A percentile compares a stretch with the other conserved stretches of the same genome.
Conservation (phyloP, 2,888 invertebrate genomes). For the Lypha dubia region DNA sequence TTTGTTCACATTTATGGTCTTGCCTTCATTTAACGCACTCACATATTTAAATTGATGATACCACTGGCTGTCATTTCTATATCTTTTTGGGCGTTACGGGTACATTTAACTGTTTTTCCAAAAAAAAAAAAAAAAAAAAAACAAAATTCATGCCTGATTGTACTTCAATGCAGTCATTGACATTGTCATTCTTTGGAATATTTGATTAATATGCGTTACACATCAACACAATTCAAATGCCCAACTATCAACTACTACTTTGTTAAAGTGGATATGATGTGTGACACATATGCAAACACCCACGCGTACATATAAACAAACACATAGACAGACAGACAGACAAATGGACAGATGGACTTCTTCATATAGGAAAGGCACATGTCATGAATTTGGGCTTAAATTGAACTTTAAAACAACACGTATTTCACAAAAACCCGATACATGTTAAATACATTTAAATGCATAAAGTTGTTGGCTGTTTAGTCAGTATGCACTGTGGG, state of each 20-base stretch:
- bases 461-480: not conserved
- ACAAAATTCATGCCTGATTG: slow-evolving; percentile 41
- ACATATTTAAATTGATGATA: slow-evolving; percentile 9
- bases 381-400: slow-evolving; percentile 47
- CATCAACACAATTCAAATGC: slow-evolving; percentile 57
- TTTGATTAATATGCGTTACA: slow-evolving; percentile 66
- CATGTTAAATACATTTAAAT: slow-evolving; percentile 44
- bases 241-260: slow-evolving; percentile 24
- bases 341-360: not conserved
- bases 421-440: slow-evolving; percentile 31
- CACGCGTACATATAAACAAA: not conserved
- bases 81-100: not conserved
- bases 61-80: slow-evolving; percentile 7
- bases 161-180: slow-evolving; percentile 34
- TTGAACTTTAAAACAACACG: slow-evolving; percentile 50
- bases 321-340: not conserved
- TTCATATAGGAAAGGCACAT: slow-evolving; percentile 18
- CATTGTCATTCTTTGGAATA: slow-evolving; percentile 16
- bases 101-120: slow-evolving; percentile 52
- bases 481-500: slow-evolving; percentile 23
- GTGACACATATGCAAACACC: slow-evolving; percentile 8
- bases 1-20: slow-evolving; percentile 28
- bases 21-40: slow-evolving; percentile 28
- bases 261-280: slow-evolving; percentile 19
- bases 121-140: no score